Evolutionary conservation across 2,888 invertebrate species (phyloP), one percentile per base, ranked within the genome.

Genomic region (Tiphia femorata): DNA sequence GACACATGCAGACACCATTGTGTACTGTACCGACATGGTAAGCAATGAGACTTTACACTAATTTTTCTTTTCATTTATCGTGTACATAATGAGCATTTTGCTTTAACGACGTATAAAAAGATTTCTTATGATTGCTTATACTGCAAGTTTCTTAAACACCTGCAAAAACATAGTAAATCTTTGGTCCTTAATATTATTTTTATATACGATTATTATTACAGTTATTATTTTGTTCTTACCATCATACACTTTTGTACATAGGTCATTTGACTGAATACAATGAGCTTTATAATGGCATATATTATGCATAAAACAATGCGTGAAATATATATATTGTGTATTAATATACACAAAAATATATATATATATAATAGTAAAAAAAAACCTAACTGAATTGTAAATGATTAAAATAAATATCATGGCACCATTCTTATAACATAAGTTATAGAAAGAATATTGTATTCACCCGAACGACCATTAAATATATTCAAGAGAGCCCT

Each of bases 111-210:
- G 57, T 69, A 67, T 73, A 64, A 70, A 72, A 69, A 64, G 49
- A 65, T 54, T 30, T 57, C 61, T 64, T 63, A 61, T 64, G 62
- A 73, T 68, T 69, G 68, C 65, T 77, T 72, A 57, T 64, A 65
- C 42, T 57, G 67, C 68, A 77, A 77, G 76, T 63, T 70, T 69
- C 69, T 61, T 66, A 68, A 73, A 64, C 70, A 62, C 63, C 74
- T 68, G 69, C 70, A 64, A 63, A 73, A 78, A 70, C 69, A 70
- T 75, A 76, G 70, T 74, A 62, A 75, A 80, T 82, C 82, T 82
- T 82, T 82, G 82, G 82, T 82, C 80, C 80, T 82, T 81, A 80
- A 79, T 51, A 67, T 73, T 80, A 77, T 54, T 58, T 62, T 67
- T 68, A 62, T 64, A 70, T 57, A n/a, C n/a, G 43, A 67, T 70